A percentile compares a stretch with the other conserved stretches of the same genome.
Evolutionary conservation across 2,113 vertebrate species (phyloP).

Genomic region (Mohoua ochrocephala): DNA sequence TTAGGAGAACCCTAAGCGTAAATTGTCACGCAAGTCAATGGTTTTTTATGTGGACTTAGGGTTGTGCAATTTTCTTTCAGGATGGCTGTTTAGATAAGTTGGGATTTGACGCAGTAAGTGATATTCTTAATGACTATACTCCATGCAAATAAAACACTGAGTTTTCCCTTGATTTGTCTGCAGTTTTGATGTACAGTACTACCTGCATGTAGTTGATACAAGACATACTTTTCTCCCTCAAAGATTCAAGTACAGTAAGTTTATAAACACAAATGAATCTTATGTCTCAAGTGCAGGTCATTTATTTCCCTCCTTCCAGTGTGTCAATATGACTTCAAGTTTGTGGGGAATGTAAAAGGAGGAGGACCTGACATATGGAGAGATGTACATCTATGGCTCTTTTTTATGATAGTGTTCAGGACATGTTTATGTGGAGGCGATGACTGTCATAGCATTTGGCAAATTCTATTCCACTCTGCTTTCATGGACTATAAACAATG

Average conservation of each 20-base stretch:
- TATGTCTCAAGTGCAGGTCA: background rate
- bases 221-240: background rate
- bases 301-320: background rate
- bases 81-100: background rate
- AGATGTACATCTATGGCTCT: fast-evolving
- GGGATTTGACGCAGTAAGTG: background rate
- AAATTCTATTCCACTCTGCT: background rate
- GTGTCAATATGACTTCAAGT: background rate
- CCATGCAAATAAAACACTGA: background rate
- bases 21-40: background rate
- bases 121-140: background rate
- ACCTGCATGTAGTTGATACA: background rate
- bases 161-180: background rate
- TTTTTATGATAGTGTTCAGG: background rate
- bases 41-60: background rate
- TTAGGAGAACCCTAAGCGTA: background rate
- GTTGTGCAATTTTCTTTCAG: background rate
- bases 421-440: fast-evolving
- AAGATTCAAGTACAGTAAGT: background rate
- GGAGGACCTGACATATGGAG: background rate
- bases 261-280: background rate
- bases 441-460: background rate
- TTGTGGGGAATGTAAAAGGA: background rate
- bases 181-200: background rate
- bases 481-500: background rate